Evolutionary conservation across 2,113 vertebrate genomes (phyloP).

Genomic region (Romanogobio albipinnatus): DNA sequence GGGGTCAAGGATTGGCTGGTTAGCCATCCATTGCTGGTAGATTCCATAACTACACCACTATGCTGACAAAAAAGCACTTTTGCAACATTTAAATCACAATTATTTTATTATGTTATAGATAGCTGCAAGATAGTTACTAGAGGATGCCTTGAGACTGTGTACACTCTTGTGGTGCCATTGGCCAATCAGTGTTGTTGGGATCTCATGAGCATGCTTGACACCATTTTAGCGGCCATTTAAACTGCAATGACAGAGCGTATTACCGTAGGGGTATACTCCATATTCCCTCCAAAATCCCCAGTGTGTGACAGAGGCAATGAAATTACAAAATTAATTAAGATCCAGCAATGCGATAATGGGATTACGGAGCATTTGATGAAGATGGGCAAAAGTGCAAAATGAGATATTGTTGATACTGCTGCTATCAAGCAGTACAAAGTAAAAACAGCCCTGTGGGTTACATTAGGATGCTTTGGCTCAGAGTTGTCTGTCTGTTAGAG

Average conservation of each 20-base stretch:
- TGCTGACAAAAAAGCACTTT: neutral
- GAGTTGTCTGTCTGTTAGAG: slow-evolving; percentile 1
- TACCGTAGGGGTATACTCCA: slow-evolving; percentile 24
- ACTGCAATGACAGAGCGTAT: neutral
- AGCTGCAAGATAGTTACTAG: neutral
- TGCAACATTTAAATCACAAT: too few species aligned
- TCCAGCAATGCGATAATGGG: slow-evolving; percentile 67
- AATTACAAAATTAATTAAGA: slow-evolving; percentile 77
- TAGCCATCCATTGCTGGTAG: neutral
- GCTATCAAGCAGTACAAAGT: slow-evolving; percentile 9
- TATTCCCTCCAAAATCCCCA: slow-evolving; percentile 23
- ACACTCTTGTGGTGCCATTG: neutral
- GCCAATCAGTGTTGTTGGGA: neutral
- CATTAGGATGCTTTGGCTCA: slow-evolving; percentile 15
- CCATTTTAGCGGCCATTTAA: slow-evolving; percentile 19
- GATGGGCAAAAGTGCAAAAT: slow-evolving; percentile 62
- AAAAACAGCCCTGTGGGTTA: slow-evolving; percentile 16
- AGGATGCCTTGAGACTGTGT: neutral
- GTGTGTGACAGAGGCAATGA: slow-evolving; percentile 63
- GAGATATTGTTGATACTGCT: slow-evolving; percentile 54
- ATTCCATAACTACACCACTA: neutral
- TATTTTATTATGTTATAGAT: too few species aligned
- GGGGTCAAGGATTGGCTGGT: neutral
- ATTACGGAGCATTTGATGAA: slow-evolving; percentile 65
- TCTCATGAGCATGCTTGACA: neutral